Base-by-base conservation (phyloP, 2,113 vertebrate species). In the Erinaceus europaeus region DNA sequence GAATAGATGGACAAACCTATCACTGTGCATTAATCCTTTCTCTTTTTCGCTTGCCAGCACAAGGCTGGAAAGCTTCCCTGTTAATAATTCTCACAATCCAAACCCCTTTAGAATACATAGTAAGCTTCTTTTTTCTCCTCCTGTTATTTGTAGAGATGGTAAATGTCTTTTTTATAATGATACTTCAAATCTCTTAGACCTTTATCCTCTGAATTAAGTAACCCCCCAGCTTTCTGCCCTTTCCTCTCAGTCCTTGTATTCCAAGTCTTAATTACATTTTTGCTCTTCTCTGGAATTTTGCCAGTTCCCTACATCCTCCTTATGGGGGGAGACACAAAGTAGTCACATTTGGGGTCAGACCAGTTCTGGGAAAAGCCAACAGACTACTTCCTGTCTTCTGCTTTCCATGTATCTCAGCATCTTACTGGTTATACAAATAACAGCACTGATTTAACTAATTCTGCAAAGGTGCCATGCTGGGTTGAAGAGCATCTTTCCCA, bases 181-280 rank as follows among this genome's bases (percentile, higher is more conserved):
- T 75, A 42, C 67, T 75, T 68, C 72, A 50, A 71, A 91, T 89
- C 76, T 68, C 81, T 53, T 72, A 77, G 53, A 75, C 36, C 68
- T 92, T 84, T 76, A 52, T 86, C 84, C 68, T 77, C 20, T 40
- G 53, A 86, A 27, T 48, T 79, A 86, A 93, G 50, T 68, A 84
- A 91, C 61, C 57, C 61, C 67, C 72, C 18, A 64, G 53, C 27
- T 86, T 73, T 89, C 50, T 80, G 53, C 74, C 71, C 36, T 89
- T 79, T 89, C 74, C 62, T 85, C 67, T n/a, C 23, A 76, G 68
- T 61, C 71, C 34, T 83, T 88, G 75, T 85, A 94, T 93, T 88
- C 90, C 38, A 80, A 92, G 55, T 68, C 72, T 76, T 91, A 92
- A 91, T 95, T 91, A 88, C 59, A 86, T 93, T 91, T 92, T 82